These are phyloP conservation scores for Drosophila kanekoi DNA, from an alignment of 2,888 invertebrate species.

Conservation along the genomic window DNA sequence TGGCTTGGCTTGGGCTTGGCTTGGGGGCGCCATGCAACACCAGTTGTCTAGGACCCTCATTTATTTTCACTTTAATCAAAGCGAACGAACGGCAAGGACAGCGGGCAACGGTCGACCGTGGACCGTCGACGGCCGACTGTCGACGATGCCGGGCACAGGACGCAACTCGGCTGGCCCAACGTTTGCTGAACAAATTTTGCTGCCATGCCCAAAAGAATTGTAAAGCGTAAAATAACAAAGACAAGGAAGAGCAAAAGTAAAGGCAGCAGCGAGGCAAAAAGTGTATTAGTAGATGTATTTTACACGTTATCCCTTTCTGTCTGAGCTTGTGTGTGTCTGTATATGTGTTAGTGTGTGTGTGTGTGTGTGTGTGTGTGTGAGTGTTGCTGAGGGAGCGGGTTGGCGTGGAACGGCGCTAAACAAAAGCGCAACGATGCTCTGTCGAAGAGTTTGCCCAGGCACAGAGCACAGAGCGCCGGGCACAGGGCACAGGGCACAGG, in stretches of 20 bases:
- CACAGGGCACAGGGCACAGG: not conserved
- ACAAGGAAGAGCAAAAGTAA: conserved; percentile 48
- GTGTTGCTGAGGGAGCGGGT: conserved; percentile 10
- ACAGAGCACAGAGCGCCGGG: conserved; percentile 23
- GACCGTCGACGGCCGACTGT: too few relatives aligned
- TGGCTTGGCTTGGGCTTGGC: conserved; percentile 11
- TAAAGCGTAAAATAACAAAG: conserved; percentile 79
- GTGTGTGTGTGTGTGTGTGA: not conserved
- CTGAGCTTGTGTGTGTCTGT: not conserved
- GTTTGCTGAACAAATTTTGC: conserved; percentile 74
- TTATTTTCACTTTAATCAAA: conserved; percentile 79
- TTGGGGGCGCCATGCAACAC: conserved; percentile 47
- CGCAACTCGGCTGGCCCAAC: conserved; percentile 30
- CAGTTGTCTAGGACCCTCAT: conserved; percentile 79
- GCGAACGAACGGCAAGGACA: conserved; percentile 67
- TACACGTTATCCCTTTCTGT: conserved; percentile 74
- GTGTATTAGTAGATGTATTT: conserved; percentile 68
- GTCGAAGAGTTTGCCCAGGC: conserved; percentile 10
- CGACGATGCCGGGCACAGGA: conserved; percentile 2
- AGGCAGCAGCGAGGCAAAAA: conserved; percentile 34
- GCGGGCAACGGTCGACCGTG: conserved; percentile 25
- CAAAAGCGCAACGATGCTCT: conserved; percentile 60
- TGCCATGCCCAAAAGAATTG: conserved; percentile 73
- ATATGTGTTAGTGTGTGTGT: not conserved
- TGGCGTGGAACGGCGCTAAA: conserved; percentile 28